Evolutionary conservation across 30 jellyfish, hydroid and myxozoan species (phyloP).

Genomic region (Hydractinia echinata): DNA sequence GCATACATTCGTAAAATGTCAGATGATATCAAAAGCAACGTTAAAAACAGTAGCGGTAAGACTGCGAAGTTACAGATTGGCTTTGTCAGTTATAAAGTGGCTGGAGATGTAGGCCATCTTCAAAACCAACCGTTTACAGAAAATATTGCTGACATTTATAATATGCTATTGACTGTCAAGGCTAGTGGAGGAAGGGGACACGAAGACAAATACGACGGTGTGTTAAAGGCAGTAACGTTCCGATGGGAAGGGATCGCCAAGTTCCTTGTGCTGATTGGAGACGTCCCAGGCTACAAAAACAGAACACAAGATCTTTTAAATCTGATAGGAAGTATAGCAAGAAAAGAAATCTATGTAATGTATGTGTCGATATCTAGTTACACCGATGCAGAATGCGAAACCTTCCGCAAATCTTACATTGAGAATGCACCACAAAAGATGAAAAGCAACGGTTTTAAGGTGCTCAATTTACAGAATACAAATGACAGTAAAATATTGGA

Average conservation of each 20-base stretch:
- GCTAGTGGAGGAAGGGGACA: slow-evolving; percentile 7
- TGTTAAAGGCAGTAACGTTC: not conserved
- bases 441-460: slow-evolving; percentile 13
- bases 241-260: not conserved
- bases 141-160: not conserved
- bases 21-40: not conserved
- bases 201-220: slow-evolving; percentile 18
- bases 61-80: not conserved
- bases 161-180: not conserved
- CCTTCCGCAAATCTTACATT: not conserved
- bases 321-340: not conserved
- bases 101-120: slow-evolving; percentile 10
- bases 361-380: not conserved
- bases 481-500: slow-evolving; percentile 7
- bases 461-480: not conserved
- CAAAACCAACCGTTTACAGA: slow-evolving; percentile 4
- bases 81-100: slow-evolving; percentile 6
- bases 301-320: not conserved
- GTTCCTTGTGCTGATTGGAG: slow-evolving; percentile 19
- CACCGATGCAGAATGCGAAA: slow-evolving; percentile 4
- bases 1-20: not conserved
- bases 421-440: slow-evolving; percentile 1
- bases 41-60: slow-evolving; percentile 6
- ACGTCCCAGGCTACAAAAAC: not conserved
- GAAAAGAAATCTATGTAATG: not conserved